A percentile compares a stretch with the other conserved stretches of the same genome.
Conservation (phyloP, 2,113 vertebrate genomes). For the Kryptolebias marmoratus region DNA sequence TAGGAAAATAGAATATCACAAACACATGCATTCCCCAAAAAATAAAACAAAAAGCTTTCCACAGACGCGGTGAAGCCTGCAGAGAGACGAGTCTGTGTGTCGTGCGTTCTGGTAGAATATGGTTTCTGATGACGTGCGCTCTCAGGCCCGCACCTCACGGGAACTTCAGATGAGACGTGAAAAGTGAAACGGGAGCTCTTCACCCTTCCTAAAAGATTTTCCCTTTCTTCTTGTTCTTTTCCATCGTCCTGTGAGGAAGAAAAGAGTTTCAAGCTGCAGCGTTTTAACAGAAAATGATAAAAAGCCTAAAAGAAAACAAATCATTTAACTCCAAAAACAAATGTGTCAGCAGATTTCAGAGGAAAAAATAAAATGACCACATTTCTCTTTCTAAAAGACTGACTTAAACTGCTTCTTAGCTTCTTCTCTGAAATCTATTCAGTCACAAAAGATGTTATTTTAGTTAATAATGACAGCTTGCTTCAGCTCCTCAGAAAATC, state of each 20-base stretch:
- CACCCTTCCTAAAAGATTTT: constrained; percentile 79
- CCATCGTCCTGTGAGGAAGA: constrained; percentile 79
- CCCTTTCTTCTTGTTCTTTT: constrained; percentile 87
- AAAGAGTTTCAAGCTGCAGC: neutral
- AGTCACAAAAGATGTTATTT: too few relatives aligned
- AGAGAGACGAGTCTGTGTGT: constrained; percentile 26
- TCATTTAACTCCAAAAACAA: too few relatives aligned
- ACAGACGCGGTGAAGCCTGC: constrained; percentile 28
- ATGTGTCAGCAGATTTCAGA: too few relatives aligned
- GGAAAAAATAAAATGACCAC: too few relatives aligned
- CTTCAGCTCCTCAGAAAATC: too few relatives aligned
- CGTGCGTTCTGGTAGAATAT: neutral
- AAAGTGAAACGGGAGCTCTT: constrained; percentile 7
- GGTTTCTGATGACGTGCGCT: constrained; percentile 27
- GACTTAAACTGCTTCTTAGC: too few relatives aligned
- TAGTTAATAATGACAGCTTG: too few relatives aligned
- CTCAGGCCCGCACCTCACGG: constrained; percentile 42
- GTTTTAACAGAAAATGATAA: too few relatives aligned
- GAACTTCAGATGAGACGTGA: constrained; percentile 30
- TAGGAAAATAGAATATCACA: constrained; percentile 65
- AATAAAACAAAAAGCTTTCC: constrained; percentile 27
- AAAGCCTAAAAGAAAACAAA: too few relatives aligned
- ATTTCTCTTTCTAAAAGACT: too few relatives aligned
- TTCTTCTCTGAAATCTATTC: too few relatives aligned
- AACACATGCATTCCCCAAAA: constrained; percentile 58